These are phyloP conservation scores for Drosophila hamatofila DNA, from an alignment of 2,888 invertebrate genomes.

Conservation along the genomic window DNA sequence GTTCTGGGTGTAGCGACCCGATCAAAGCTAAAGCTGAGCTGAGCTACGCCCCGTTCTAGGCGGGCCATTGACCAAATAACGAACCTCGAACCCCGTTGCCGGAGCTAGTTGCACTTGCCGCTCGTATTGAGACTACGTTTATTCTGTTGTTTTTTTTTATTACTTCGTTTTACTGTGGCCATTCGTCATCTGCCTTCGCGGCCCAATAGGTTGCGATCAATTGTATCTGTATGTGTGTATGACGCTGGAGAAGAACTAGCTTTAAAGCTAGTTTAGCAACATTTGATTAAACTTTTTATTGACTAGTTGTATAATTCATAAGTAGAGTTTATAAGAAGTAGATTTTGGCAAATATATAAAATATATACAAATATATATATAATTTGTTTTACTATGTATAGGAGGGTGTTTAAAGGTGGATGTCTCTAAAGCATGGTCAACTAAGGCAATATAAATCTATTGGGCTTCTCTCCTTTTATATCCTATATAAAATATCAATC, in stretches of 20 bases:
- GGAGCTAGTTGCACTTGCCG: slow-evolving; percentile 55
- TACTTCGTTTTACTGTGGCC: slow-evolving; percentile 16
- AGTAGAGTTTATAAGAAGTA: neutral
- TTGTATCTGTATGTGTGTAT: neutral
- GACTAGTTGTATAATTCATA: neutral
- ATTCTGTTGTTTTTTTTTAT: slow-evolving; percentile 19
- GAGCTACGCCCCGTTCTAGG: slow-evolving; percentile 50
- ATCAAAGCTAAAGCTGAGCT: slow-evolving; percentile 16
- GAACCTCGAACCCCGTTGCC: slow-evolving; percentile 49
- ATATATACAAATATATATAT: too few relatives aligned
- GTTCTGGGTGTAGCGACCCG: slow-evolving; percentile 14
- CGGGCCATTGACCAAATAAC: slow-evolving; percentile 80
- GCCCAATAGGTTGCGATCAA: slow-evolving; percentile 28
- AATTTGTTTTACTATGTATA: too few relatives aligned
- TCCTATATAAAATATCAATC: slow-evolving; percentile 19
- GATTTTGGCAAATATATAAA: neutral
- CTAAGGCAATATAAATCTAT: neutral
- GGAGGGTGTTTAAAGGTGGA: neutral
- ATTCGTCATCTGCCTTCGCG: slow-evolving; percentile 35
- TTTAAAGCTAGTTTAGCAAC: slow-evolving; percentile 3
- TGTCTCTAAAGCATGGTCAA: neutral
- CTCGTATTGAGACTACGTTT: slow-evolving; percentile 24
- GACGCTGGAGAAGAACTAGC: slow-evolving; percentile 1
- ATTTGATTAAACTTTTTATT: neutral
- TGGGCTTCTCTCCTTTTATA: too few relatives aligned